phyloP scores from a whole-genome alignment of 1,140 invertebrate genomes.

The Portunus trituberculatus region DNA sequence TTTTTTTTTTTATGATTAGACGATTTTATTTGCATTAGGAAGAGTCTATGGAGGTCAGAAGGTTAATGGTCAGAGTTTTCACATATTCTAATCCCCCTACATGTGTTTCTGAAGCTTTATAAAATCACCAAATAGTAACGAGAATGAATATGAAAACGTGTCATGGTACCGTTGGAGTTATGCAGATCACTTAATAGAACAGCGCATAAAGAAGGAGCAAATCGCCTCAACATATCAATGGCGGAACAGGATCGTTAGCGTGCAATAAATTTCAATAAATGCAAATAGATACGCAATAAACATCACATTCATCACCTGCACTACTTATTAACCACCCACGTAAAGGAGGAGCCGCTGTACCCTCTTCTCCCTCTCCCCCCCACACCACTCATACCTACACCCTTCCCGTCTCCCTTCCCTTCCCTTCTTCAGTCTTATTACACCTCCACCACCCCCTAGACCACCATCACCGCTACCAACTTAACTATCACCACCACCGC shows the following conservation, averaged over 20 bases:
- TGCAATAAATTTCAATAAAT: conserved; percentile 24
- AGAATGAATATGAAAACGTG: too few species aligned
- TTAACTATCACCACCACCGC: not conserved
- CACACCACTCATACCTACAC: not conserved
- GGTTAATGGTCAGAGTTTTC: too few species aligned
- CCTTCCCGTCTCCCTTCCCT: not conserved
- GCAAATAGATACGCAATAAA: conserved; percentile 2
- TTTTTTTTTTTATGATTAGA: too few species aligned
- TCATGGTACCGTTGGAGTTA: too few species aligned
- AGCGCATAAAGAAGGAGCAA: not conserved
- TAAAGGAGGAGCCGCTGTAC: not conserved
- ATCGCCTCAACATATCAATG: not conserved
- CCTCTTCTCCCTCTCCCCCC: not conserved
- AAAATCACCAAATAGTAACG: too few species aligned
- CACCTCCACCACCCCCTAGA: not conserved
- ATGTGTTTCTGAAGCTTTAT: too few species aligned
- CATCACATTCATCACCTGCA: not conserved
- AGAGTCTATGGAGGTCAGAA: too few species aligned
- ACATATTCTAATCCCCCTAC: too few species aligned
- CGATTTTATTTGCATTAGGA: too few species aligned
- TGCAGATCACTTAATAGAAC: conserved; percentile 1
- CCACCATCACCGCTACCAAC: not conserved
- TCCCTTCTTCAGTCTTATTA: not conserved
- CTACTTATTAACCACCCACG: not conserved
- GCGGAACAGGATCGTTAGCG: not conserved